Evolutionary conservation across 1,140 invertebrate species (phyloP), one percentile per base, ranked within the genome.

Genomic region (Berghia stephanieae): DNA sequence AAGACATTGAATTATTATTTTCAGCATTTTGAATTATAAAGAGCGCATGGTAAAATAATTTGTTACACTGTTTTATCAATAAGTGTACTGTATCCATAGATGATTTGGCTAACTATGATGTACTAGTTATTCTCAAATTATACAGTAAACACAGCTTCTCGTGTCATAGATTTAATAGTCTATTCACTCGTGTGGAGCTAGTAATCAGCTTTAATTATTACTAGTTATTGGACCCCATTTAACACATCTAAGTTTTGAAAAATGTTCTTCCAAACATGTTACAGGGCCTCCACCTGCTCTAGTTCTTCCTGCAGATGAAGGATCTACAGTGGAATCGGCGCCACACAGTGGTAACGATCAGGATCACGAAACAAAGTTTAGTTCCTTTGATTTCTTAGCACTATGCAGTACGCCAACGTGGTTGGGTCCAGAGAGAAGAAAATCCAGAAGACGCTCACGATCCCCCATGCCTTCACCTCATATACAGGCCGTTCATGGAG

Each of bases 321-420:
- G 49, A 42, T 46, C 43, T 52, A 24, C 31, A 27, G 66, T 46
- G 13, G 79, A 80, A 0, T 43, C 78, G 27, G 74, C 78, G 8
- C 78, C 75, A 27, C 75, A 75, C 67, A 82, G 76, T 38, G 78
- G 75, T 8, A 78, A 44, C 27, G 80, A 79, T 13, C 16, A 43
- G 21, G 75, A 79, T 3, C 78, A 74, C 10, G 81, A 82, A 49
- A 80, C 71, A 16, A 72, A 77, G 57, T 75, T 79, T 68, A 82
- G 76, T 40, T 80, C 78, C 34, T 87, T 87, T 79, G 86, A 87
- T 75, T 83, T 87, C 46, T 83, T 86, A 68, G 86, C 86, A 27
- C 75, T 87, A 18, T 87, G 86, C 78, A 86, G 85, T 74, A 81
- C 83, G n/a, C 85, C 86, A 21, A 84, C 85, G 5, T 87, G 86